Conservation (phyloP, 2,797 vertebrate species). For the Pterois miles region DNA sequence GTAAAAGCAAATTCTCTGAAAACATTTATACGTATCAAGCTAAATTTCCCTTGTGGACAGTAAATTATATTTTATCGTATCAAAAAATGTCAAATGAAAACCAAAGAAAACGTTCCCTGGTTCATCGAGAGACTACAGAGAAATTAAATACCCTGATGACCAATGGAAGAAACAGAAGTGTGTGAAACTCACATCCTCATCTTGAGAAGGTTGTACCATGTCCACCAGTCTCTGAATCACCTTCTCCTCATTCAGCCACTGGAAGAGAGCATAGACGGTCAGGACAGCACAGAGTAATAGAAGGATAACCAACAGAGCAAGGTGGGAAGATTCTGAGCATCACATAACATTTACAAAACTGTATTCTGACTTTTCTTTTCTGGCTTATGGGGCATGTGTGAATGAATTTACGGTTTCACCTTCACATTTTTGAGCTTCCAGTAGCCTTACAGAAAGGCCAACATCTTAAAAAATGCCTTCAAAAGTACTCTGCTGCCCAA, state of each 20-base stretch:
- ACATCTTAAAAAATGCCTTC: background rate
- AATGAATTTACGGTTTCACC: background rate
- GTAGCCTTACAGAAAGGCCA: background rate
- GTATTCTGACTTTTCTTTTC: background rate
- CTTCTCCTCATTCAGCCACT: slow-evolving; percentile 99
- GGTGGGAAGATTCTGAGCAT: background rate
- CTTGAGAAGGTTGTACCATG: slow-evolving; percentile 95
- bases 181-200: slow-evolving; percentile 94
- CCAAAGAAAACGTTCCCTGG: background rate
- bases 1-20: background rate
- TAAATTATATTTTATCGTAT: background rate
- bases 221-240: slow-evolving; percentile 97
- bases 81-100: background rate
- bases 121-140: background rate
- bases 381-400: background rate
- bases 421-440: background rate
- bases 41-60: background rate
- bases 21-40: background rate
- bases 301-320: background rate
- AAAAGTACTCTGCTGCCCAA: background rate
- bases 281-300: background rate
- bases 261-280: slow-evolving; percentile 34
- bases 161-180: background rate
- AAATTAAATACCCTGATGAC: background rate
- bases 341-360: background rate